A percentile compares a stretch with the other conserved stretches of the same genome.
Conservation (phyloP, 1,140 invertebrate species). For the Trachymyrmex septentrionalis region DNA sequence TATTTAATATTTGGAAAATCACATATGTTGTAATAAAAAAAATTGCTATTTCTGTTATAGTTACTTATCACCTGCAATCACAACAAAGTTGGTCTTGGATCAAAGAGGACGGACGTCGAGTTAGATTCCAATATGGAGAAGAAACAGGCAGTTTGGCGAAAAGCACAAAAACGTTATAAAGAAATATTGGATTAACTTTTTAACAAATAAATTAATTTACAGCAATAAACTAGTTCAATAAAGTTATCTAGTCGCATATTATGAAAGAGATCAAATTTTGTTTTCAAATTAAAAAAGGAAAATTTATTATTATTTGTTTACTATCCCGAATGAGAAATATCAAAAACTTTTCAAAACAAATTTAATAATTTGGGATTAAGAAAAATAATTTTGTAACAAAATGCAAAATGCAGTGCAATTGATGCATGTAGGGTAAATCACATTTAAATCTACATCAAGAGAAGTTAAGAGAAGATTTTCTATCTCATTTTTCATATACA, state of each 20-base stretch:
- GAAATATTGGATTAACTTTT: conserved; percentile 75
- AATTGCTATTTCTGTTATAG: conserved; percentile 76
- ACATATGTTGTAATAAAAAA: conserved; percentile 53
- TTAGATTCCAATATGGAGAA: conserved; percentile 80
- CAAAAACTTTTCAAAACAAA: neutral
- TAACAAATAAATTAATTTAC: neutral
- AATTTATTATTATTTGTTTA: neutral
- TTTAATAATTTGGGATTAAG: neutral
- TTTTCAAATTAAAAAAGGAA: neutral
- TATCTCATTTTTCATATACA: no score
- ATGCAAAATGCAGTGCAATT: neutral
- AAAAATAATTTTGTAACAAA: neutral
- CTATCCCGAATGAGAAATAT: neutral
- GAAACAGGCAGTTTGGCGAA: conserved; percentile 84
- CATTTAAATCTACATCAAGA: no score
- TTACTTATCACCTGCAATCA: conserved; percentile 80
- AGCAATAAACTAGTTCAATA: neutral
- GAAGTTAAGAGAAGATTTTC: no score
- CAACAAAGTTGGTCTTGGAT: conserved; percentile 84
- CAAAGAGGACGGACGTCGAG: conserved; percentile 69
- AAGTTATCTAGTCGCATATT: neutral
- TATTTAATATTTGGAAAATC: neutral
- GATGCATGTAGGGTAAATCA: neutral
- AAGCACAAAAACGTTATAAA: conserved; percentile 84
- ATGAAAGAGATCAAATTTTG: neutral